A percentile compares a stretch with the other conserved stretches of the same genome.
phyloP scores from a whole-genome alignment of 1,140 invertebrate species.

The Macrocentrus cingulum region DNA sequence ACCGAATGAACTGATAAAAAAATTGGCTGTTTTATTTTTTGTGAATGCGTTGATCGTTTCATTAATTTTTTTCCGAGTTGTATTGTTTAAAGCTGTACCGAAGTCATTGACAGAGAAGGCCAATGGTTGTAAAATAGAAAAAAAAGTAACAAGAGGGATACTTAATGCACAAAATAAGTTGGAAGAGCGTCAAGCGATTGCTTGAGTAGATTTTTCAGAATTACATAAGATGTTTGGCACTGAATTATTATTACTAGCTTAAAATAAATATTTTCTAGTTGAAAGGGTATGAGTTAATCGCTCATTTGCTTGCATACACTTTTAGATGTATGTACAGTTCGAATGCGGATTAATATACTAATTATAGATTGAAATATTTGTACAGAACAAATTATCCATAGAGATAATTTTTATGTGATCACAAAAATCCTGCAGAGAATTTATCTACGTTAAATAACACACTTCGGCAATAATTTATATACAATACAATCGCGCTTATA shows the following conservation, averaged over 20 bases:
- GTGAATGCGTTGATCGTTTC: neutral
- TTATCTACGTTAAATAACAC: neutral
- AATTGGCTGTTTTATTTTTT: too few species aligned
- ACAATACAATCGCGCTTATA: neutral
- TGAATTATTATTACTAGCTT: neutral
- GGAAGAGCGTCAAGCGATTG: neutral
- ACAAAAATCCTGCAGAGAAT: neutral
- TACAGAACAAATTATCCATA: neutral
- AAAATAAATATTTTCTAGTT: neutral
- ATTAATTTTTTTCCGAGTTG: slow-evolving; percentile 12
- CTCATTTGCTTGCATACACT: neutral
- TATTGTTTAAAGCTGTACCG: slow-evolving; percentile 44
- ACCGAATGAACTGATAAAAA: too few species aligned
- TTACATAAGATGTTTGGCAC: neutral
- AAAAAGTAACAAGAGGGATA: slow-evolving; percentile 6
- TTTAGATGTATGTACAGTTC: neutral
- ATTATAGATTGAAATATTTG: neutral
- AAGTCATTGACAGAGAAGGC: slow-evolving; percentile 39
- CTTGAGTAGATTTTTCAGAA: too few species aligned
- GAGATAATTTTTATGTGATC: neutral
- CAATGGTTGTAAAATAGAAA: slow-evolving; percentile 33
- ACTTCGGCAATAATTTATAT: neutral
- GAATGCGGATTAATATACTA: neutral
- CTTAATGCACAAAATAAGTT: neutral
- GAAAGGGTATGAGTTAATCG: neutral